A percentile compares a stretch with the other conserved stretches of the same genome.
phyloP scores from a whole-genome alignment of 2,888 invertebrate species.

The Cheilosia impressa region DNA sequence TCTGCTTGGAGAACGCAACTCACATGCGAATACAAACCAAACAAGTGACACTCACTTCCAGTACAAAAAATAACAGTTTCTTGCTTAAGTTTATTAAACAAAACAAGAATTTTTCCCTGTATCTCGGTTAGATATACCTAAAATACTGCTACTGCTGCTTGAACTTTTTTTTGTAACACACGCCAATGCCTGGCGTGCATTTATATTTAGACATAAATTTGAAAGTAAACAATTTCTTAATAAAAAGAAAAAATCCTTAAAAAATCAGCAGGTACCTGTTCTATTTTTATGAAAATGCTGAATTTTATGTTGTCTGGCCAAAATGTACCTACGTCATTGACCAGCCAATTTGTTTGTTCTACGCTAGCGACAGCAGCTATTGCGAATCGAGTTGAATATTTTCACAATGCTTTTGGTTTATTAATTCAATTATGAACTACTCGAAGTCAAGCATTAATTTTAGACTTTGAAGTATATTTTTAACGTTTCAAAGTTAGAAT shows the following conservation, averaged over 20 bases:
- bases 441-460: no score
- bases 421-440: no score
- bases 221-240: constrained; percentile 11
- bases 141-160: neutral
- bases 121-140: neutral
- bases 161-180: no score
- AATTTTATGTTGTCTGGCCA: neutral
- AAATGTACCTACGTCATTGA: constrained; percentile 17
- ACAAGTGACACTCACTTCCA: no score
- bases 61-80: no score
- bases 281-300: constrained; percentile 5
- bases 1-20: no score
- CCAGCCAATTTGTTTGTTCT: neutral
- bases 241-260: neutral
- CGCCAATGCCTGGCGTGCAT: neutral
- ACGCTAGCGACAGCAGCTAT: neutral
- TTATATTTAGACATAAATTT: constrained; percentile 6
- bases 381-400: neutral
- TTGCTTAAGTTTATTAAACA: no score
- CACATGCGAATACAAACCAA: no score
- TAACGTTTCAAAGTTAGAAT: neutral
- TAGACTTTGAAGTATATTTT: neutral
- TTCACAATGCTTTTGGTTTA: neutral
- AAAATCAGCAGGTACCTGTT: constrained; percentile 19
- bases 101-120: neutral